These are phyloP conservation scores for Anabas testudineus DNA, from an alignment of 2,797 vertebrate genomes.

Conservation along the genomic window DNA sequence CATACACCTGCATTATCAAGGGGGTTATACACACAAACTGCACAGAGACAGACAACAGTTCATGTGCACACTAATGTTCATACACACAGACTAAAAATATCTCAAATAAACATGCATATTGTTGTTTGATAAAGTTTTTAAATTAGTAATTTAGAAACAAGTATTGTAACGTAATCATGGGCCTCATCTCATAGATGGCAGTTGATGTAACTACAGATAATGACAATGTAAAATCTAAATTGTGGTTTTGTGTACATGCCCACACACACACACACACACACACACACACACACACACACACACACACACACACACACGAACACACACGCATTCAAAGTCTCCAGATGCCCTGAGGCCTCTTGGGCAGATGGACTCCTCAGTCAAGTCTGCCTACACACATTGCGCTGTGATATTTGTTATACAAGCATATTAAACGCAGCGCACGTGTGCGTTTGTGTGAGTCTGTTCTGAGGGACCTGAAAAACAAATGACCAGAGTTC, in stretches of 20 bases:
- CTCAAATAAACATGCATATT: neutral
- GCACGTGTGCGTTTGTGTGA: neutral
- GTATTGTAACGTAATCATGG: neutral
- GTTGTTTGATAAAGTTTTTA: neutral
- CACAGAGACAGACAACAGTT: neutral
- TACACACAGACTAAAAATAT: constrained; percentile 5
- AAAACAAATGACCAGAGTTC: constrained; percentile 17
- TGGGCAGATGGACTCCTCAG: constrained; percentile 57
- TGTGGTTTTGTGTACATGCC: neutral
- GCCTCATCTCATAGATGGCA: neutral
- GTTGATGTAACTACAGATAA: constrained; percentile 1
- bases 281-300: constrained; percentile 7
- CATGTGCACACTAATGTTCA: neutral
- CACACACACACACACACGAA: constrained; percentile 9
- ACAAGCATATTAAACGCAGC: constrained; percentile 22
- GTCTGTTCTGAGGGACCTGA: constrained; percentile 14
- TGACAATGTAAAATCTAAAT: neutral
- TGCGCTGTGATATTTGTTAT: constrained; percentile 38
- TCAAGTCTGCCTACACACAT: constrained; percentile 28
- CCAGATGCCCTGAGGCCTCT: constrained; percentile 34
- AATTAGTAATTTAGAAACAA: neutral
- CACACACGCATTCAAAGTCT: constrained; percentile 22
- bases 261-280: constrained; percentile 10
- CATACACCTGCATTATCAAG: neutral
- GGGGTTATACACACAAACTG: neutral